Conservation (phyloP, 1,140 invertebrate species). For the Colletes latitarsis region DNA sequence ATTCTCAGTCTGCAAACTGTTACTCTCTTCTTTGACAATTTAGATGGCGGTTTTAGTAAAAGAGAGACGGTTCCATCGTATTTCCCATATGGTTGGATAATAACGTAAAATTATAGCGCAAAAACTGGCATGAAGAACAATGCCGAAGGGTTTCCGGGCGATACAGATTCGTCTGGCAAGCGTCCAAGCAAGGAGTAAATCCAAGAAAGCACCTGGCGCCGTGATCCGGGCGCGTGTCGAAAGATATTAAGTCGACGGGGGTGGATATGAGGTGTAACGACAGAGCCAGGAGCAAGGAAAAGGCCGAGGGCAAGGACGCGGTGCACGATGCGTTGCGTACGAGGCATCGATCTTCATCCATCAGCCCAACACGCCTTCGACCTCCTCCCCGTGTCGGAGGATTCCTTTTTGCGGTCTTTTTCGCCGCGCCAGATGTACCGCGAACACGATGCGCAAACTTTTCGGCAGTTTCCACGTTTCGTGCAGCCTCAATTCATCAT, state of each 20-base stretch:
- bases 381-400: conserved; percentile 34
- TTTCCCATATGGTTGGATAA: too few species aligned
- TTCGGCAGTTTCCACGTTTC: conserved; percentile 21
- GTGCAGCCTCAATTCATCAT: conserved; percentile 50
- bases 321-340: conserved; percentile 61
- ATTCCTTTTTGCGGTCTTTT: conserved; percentile 53
- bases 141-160: too few species aligned
- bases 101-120: too few species aligned
- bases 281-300: conserved; percentile 13
- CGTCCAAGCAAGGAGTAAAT: background rate
- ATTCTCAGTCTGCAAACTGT: too few species aligned
- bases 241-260: conserved; percentile 62
- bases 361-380: conserved; percentile 65
- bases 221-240: conserved; percentile 55
- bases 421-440: conserved; percentile 64
- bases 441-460: conserved; percentile 7
- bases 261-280: conserved; percentile 63
- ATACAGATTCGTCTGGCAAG: too few species aligned
- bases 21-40: too few species aligned
- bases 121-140: too few species aligned
- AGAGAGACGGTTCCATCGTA: too few species aligned
- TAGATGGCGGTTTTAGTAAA: too few species aligned
- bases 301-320: conserved; percentile 1
- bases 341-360: conserved; percentile 79
- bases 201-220: conserved; percentile 49